A percentile compares a stretch with the other conserved stretches of the same genome.
phyloP scores from a whole-genome alignment of 2,113 vertebrate genomes.

The Psilopogon haemacephalus region DNA sequence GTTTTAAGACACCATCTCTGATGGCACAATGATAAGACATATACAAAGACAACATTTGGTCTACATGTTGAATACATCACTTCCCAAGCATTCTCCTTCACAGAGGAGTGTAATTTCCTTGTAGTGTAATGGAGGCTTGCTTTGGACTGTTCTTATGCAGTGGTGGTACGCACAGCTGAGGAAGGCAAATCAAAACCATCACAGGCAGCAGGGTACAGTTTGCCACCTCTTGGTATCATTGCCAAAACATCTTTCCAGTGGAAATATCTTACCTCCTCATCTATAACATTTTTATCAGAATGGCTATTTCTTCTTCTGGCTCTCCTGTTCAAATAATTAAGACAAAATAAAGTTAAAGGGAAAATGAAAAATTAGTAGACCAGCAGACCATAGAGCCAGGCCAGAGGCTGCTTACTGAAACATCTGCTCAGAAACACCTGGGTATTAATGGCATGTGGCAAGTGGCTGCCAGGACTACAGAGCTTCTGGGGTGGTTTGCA shows the following conservation, averaged over 20 bases:
- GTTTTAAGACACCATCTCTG: not conserved
- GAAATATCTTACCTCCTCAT: not conserved
- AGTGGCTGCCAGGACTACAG: not conserved
- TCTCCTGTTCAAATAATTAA: not conserved
- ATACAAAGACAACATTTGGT: not conserved
- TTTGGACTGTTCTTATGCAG: not conserved
- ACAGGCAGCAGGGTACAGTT: not conserved
- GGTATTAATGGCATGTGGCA: not conserved
- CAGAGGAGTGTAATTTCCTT: not conserved
- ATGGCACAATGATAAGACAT: not conserved
- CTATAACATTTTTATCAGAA: not conserved
- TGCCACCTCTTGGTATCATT: not conserved
- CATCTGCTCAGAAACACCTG: not conserved
- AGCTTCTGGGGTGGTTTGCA: not conserved
- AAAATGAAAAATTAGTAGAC: not conserved
- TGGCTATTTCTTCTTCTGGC: not conserved
- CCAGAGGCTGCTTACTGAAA: not conserved
- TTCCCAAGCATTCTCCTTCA: not conserved
- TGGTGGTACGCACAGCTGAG: not conserved
- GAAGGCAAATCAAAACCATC: not conserved
- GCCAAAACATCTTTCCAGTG: not conserved
- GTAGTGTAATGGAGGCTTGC: accelerated
- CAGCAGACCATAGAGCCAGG: not conserved
- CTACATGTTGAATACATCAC: no score
- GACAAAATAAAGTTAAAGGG: not conserved